phyloP scores from a whole-genome alignment of 2,888 invertebrate genomes.

The Leptinotarsa tumamoca region DNA sequence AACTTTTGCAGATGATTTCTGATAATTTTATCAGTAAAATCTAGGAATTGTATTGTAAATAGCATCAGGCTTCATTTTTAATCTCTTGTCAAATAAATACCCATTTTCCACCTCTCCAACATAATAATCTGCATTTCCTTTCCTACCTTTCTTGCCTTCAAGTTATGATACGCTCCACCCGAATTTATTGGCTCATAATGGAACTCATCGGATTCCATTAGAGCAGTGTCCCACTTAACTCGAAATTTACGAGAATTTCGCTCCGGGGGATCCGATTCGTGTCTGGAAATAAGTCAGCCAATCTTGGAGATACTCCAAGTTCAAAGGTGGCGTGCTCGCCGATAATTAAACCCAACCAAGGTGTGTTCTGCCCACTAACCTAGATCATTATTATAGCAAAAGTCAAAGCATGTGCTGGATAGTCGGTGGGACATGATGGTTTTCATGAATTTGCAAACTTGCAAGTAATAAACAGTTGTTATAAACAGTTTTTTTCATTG shows the following conservation, averaged over 20 bases:
- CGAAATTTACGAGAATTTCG: constrained; percentile 4
- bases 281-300: background rate
- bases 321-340: constrained; percentile 24
- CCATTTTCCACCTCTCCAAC: no score
- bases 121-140: background rate
- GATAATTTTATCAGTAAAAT: no score
- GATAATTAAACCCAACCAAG: constrained; percentile 25
- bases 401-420: background rate
- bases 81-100: no score
- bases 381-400: constrained; percentile 14
- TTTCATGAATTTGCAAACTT: no score
- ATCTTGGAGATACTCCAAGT: constrained; percentile 15
- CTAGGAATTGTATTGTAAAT: no score
- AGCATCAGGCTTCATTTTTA: no score
- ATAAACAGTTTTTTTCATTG: no score
- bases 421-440: background rate
- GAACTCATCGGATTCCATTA: constrained; percentile 4
- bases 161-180: background rate
- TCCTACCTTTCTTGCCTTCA: background rate
- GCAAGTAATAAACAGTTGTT: no score
- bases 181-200: background rate
- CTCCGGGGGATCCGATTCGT: constrained; percentile 2
- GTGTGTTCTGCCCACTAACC: constrained; percentile 26
- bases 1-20: no score
- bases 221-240: background rate